These are phyloP conservation scores for Thumatha senex DNA, from an alignment of 2,888 invertebrate species.

Conservation along the genomic window DNA sequence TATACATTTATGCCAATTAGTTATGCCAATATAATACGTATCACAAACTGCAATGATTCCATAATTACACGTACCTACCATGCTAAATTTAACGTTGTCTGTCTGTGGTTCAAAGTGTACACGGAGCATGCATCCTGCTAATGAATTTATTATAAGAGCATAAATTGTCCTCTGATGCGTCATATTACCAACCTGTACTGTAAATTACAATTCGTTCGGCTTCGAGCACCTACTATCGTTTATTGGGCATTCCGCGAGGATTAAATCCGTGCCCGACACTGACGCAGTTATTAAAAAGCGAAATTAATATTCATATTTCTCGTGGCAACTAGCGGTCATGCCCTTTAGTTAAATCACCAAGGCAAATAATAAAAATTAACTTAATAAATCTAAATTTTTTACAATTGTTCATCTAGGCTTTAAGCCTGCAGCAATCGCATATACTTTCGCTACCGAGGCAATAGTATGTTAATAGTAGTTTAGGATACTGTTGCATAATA, in stretches of 20 bases:
- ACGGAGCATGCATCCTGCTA: conserved; percentile 47
- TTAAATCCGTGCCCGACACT: conserved; percentile 45
- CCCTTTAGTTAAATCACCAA: conserved; percentile 7
- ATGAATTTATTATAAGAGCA: conserved; percentile 83
- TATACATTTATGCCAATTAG: too few relatives aligned
- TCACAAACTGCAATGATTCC: background rate
- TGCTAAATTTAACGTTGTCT: conserved; percentile 29
- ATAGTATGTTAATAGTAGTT: too few relatives aligned
- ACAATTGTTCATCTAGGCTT: too few relatives aligned
- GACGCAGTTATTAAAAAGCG: conserved; percentile 33
- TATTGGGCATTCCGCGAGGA: conserved; percentile 68
- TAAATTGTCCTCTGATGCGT: conserved; percentile 80
- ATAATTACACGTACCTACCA: conserved; percentile 4
- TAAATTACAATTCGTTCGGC: conserved; percentile 75
- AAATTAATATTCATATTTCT: conserved; percentile 41
- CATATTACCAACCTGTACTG: conserved; percentile 73
- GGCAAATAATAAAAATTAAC: background rate
- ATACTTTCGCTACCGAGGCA: too few relatives aligned
- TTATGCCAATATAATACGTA: background rate
- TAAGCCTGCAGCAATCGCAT: too few relatives aligned
- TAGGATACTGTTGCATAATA: too few relatives aligned
- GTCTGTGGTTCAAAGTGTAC: conserved; percentile 27
- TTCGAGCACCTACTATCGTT: conserved; percentile 62
- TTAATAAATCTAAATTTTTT: background rate
- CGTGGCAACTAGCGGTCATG: conserved; percentile 9